phyloP scores from a whole-genome alignment of 2,888 invertebrate species.

The Agrochola lychnidis region DNA sequence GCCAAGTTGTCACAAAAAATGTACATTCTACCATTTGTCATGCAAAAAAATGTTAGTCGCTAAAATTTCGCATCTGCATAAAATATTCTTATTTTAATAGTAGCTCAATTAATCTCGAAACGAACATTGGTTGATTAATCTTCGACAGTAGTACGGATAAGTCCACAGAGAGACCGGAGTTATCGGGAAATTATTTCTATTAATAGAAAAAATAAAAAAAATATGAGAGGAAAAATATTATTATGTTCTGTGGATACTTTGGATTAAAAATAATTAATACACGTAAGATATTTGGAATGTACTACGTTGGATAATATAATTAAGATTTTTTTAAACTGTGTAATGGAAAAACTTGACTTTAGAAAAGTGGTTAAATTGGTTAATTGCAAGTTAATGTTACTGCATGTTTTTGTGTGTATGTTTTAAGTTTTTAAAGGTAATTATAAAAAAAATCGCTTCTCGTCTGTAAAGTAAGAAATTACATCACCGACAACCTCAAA shows the following conservation, averaged over 20 bases:
- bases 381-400: background rate
- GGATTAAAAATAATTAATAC: slow-evolving; percentile 13
- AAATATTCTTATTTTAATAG: background rate
- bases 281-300: background rate
- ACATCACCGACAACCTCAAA: background rate
- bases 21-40: no score
- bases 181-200: slow-evolving; percentile 8
- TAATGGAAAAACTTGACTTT: background rate
- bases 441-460: no score
- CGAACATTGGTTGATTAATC: background rate
- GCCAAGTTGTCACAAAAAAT: no score
- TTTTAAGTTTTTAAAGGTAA: background rate
- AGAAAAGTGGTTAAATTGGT: background rate
- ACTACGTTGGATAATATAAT: no score
- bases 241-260: background rate
- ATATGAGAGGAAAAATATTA: background rate
- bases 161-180: background rate
- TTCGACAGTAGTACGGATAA: background rate
- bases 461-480: background rate
- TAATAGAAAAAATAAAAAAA: background rate
- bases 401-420: background rate
- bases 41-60: no score
- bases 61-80: background rate
- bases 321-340: background rate
- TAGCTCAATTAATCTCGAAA: background rate